Conservation (phyloP, 2,113 vertebrate species). For the Noturus placidus region DNA sequence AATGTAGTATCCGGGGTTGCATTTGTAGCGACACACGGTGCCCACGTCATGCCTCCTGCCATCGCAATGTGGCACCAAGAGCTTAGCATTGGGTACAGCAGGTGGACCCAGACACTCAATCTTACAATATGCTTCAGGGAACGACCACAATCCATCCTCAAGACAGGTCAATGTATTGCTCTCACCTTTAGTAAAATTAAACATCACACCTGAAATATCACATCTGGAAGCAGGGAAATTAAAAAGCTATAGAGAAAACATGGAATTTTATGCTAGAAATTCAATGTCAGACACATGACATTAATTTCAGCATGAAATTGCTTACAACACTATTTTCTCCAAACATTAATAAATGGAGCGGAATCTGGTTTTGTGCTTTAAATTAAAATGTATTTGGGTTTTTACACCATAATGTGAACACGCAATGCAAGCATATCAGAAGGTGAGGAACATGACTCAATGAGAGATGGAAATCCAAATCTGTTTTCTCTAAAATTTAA, state of each 20-base stretch:
- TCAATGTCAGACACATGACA: not conserved
- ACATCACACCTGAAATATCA: not conserved
- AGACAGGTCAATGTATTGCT: conserved; percentile 87
- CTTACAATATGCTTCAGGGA: conserved; percentile 95
- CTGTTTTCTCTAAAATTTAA: conserved; percentile 46
- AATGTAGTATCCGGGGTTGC: conserved; percentile 85
- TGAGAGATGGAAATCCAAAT: conserved; percentile 43
- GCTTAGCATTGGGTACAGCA: conserved; percentile 69
- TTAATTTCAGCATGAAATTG: not conserved
- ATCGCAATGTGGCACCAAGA: conserved; percentile 78
- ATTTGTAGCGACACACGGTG: conserved; percentile 84
- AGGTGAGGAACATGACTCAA: not conserved
- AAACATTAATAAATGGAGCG: not conserved
- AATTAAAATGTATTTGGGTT: not conserved
- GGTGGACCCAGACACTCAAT: conserved; percentile 81
- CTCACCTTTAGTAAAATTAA: conserved; percentile 73
- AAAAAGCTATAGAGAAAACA: not conserved
- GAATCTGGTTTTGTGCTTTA: not conserved
- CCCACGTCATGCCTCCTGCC: conserved; percentile 83
- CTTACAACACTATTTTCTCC: not conserved
- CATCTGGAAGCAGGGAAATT: not conserved
- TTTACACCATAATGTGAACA: not conserved
- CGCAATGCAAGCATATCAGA: not conserved
- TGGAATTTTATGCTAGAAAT: not conserved
- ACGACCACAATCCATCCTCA: conserved; percentile 92